phyloP scores from a whole-genome alignment of 2,797 vertebrate species.

The Okamejei kenojei region DNA sequence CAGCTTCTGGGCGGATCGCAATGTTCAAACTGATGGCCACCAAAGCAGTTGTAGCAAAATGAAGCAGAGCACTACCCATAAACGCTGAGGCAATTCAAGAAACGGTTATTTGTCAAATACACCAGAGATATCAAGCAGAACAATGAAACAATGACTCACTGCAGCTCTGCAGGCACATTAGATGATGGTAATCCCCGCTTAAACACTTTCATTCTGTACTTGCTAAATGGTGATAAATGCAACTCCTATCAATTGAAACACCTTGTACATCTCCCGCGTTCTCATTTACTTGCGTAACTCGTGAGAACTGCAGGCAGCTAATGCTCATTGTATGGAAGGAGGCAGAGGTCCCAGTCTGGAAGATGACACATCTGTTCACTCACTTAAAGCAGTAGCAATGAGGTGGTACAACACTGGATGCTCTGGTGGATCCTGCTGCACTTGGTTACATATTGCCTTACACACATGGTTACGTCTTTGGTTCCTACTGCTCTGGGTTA shows the following conservation, averaged over 20 bases:
- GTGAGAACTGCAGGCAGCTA: not conserved
- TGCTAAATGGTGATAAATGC: not conserved
- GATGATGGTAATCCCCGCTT: not conserved
- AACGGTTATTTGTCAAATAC: too few relatives aligned
- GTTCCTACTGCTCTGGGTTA: not conserved
- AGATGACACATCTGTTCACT: not conserved
- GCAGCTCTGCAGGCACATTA: too few relatives aligned
- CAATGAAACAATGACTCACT: too few relatives aligned
- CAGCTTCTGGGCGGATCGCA: too few relatives aligned
- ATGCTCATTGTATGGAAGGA: not conserved
- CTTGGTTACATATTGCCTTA: too few relatives aligned
- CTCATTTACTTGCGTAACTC: not conserved
- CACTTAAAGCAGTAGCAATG: not conserved
- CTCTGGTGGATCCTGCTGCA: not conserved
- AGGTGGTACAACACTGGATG: not conserved
- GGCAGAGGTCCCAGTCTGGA: not conserved
- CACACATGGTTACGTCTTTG: too few relatives aligned
- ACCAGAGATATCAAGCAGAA: too few relatives aligned
- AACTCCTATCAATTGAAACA: not conserved
- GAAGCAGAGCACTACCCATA: not conserved
- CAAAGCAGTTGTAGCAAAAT: too few relatives aligned
- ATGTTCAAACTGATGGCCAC: too few relatives aligned
- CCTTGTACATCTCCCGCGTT: not conserved
- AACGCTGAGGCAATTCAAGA: too few relatives aligned
- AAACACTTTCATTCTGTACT: not conserved